Base-by-base conservation (phyloP, 2,888 invertebrate species). In the Morpho deidamia region DNA sequence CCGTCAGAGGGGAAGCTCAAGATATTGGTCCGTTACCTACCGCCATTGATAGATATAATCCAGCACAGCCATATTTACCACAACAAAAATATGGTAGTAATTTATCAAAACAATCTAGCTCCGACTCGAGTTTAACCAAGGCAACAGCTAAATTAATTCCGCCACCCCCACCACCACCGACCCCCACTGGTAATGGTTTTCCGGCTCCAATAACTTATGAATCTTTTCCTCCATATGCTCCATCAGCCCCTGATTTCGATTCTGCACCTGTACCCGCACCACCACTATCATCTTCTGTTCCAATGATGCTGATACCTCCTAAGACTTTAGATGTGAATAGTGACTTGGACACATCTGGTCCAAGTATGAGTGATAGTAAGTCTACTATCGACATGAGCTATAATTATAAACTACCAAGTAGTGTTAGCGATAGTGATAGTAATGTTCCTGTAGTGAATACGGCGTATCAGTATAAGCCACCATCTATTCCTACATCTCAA, bases 31-130 rank as follows among this genome's bases (percentile, higher is more conserved):
- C 69, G 11, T 61, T 67, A 61, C 70, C 70, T 39, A 75, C 77
- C 48, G 75, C 75, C 7, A 70, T 88, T 48, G 90, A 90, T 57
- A 76, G 90, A 11, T 90, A 86, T 60, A 90, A 90, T 66, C 86
- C 90, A n/a, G 89, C 89, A 4, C 87, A 89, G 61, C 86, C 90
- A 1, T 87, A 89, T 66, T 72, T 90, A 55, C 87, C 87, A 1
- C 74, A 73, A 40, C 67, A 70, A n/a, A 68, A 64, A 11, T 84
- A 83, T 54, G 81, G 81, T 8, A 71, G 66, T 54, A 81, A 81
- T 55, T 42, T 55, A 11, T 72, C 80, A n/a, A 81, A 84, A 60
- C 80, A 79, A 56, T 74, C 79, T 2, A 68, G 63, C 56, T 66
- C 71, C n/a, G 59, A 51, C 39, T 48, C 62, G 8, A 56, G 66